Base-by-base conservation (phyloP, 2,113 vertebrate species). In the Malurus elegans region DNA sequence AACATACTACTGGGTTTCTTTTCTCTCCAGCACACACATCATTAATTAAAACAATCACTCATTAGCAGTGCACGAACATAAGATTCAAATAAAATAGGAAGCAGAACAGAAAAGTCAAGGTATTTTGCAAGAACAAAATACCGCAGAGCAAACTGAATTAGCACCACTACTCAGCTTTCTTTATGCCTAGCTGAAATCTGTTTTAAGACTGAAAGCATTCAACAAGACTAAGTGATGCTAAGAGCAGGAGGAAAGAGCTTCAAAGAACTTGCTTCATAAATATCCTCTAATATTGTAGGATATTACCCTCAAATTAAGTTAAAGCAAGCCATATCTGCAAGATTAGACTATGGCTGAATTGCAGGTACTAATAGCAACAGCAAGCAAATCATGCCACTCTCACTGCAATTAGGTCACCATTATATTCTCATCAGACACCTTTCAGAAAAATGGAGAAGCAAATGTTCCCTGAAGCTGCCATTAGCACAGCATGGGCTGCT, bases 291-390 rank as follows among this genome's bases (percentile, higher is more conserved):
- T 80, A 86, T 34, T 64, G 48, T 29, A 86, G n/a, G 38, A 38
- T 67, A 96, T 86, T 92, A 95, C 74, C 40, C 62, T 87, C 58
- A 79, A 81, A 95, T 95, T 86, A 93, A 90, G 42, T 54, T 91
- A 71, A 91, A 90, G 74, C 51, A 76, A 86, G 51, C 47, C 28
- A 64, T 71, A 88, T 65, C 58, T 86, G 36, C 34, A 51, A 83
- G 44, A 95, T 78, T 28, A 71, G 38, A 74, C 64, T 57, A 29
- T 26, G 29, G 44, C 13, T 86, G 62, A 78, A 86, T 34, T 92
- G 60, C 51, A 88, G 56, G 40, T 60, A 44, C 64, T 67, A 80
- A 78, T 2, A 78, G 50, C 40, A 61, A 57, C 2, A 86, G 31
- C 31, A 71, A 83, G 28, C 23, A 71, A 79, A 85, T 67, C 8